Evolutionary conservation across 2,888 invertebrate genomes (phyloP), one percentile per base, ranked within the genome.

Genomic region (Sipha maydis): DNA sequence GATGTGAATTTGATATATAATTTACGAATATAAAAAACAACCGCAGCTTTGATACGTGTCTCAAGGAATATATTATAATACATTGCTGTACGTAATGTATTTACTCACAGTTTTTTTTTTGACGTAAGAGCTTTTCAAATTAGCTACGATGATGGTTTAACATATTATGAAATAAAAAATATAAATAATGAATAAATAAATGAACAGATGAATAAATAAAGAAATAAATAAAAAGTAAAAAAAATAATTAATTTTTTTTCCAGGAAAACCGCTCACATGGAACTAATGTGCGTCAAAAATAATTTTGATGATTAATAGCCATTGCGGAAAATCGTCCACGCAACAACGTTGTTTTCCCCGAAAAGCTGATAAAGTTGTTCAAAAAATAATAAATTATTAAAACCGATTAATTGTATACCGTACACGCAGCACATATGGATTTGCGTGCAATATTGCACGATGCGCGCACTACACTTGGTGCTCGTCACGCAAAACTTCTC

Each of bases 341-440:
- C 61, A 48, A 34, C 34, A 17, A 56, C 11, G 56, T 79, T 9
- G 56, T 79, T 34, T 79, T 79, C 34, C 56, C 5, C 56, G 31
- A 25, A 79, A 34, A 79, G 34, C 3, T 5, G 78, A 56, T 54
- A 54, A 28, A 76, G 48, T 21, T 78, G 19, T 56, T 56, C 21
- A 9, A 4, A 31, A 79, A 79, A 79, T 79, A 79, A 79, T 79
- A 79, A 79, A 79, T 79, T 79, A 61, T 79, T 56, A 61, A 79
- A 79, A 79, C 31, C 34, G 28, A 77, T 77, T 77, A 54, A 54
- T 54, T 54, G 31, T 77, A 54, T 54, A 77, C 54, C 54, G 54
- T 41, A 25, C 5, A 38, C 19, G n/a, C n/a, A n/a, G 14, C 11
- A 76, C 76, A 76, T 34, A 48, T 17, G 54, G 28, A 54, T 54